Percentiles rank a stretch among this genome's conserved stretches.
Conservation (phyloP, 2,888 invertebrate genomes). For the Drepanosiphum platanoidis region DNA sequence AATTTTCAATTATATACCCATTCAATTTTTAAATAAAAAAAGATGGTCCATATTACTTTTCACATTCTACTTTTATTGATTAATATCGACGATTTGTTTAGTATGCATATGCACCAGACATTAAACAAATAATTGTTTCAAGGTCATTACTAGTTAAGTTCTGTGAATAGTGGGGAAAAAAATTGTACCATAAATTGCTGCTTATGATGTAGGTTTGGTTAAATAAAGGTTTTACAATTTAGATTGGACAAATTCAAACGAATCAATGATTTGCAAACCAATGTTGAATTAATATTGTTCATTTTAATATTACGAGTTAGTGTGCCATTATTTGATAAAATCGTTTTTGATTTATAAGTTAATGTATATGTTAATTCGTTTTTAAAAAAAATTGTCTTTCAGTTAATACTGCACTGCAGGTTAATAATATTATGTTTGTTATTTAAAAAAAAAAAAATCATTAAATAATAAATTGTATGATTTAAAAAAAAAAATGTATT, state of each 20-base stretch:
- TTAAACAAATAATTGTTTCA: conserved; percentile 21
- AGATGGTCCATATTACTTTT: not conserved
- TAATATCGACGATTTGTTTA: not conserved
- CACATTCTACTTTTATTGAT: not conserved
- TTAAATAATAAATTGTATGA: not conserved
- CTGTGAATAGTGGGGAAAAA: conserved; percentile 3
- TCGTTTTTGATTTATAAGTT: not conserved
- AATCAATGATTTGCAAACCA: not conserved
- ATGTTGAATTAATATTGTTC: not conserved
- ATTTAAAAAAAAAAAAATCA: not conserved
- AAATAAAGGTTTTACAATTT: not conserved
- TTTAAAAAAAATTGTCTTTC: too few relatives aligned
- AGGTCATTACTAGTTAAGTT: conserved; percentile 19
- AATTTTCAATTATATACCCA: too few relatives aligned
- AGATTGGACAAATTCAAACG: not conserved
- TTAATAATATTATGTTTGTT: not conserved
- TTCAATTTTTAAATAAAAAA: not conserved
- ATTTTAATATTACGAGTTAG: not conserved
- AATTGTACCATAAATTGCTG: not conserved
- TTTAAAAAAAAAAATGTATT: too few relatives aligned
- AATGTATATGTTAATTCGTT: not conserved
- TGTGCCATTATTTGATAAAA: not conserved
- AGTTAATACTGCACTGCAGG: not conserved
- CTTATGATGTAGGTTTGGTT: not conserved
- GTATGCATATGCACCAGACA: not conserved